Conservation (phyloP, 2,888 invertebrate genomes). For the Synanthedon formicaeformis region DNA sequence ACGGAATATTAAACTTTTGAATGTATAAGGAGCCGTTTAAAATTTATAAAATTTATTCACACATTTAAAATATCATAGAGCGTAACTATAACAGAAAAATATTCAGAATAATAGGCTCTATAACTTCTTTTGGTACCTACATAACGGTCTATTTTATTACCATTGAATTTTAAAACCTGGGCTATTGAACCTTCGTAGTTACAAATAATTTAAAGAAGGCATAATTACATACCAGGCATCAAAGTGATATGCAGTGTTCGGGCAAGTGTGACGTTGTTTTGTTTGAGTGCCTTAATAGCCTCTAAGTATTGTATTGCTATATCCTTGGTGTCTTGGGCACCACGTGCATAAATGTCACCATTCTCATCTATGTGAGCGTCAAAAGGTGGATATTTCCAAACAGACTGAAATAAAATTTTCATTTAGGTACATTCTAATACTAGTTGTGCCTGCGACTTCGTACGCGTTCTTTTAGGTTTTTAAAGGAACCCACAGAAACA, state of each 20-base stretch:
- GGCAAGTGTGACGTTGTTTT: constrained; percentile 27
- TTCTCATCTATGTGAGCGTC: constrained; percentile 82
- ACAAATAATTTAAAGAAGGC: neutral
- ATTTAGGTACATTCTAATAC: neutral
- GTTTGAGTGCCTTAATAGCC: constrained; percentile 31
- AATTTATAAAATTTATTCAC: no score
- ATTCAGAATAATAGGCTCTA: no score
- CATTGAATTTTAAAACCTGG: neutral
- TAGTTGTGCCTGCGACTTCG: no score
- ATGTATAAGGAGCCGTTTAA: no score
- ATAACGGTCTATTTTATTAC: no score
- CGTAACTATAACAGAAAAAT: no score
- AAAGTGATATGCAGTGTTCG: constrained; percentile 42
- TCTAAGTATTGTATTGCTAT: constrained; percentile 48
- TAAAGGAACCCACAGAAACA: no score
- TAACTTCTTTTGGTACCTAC: no score
- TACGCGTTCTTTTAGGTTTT: no score
- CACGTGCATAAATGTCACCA: constrained; percentile 87
- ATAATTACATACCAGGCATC: constrained; percentile 36
- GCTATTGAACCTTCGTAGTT: constrained; percentile 22
- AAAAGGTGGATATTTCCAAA: constrained; percentile 91
- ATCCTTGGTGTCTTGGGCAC: constrained; percentile 86
- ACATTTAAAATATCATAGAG: no score
- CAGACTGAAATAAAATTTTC: constrained; percentile 64
- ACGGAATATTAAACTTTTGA: no score